phyloP scores from a whole-genome alignment of 2,113 vertebrate species.

The Epinephelus lanceolatus region DNA sequence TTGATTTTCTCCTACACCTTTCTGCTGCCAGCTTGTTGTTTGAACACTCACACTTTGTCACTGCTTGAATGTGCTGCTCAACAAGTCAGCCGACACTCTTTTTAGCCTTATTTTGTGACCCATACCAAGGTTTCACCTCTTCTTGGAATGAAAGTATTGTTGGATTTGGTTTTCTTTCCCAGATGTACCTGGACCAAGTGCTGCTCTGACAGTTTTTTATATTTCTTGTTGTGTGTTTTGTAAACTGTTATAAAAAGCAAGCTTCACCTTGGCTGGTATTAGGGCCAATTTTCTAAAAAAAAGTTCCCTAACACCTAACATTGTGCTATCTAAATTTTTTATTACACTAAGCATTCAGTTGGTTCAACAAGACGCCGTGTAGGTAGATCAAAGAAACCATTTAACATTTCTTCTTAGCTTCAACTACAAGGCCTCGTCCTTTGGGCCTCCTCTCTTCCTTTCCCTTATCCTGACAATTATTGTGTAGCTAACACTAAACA shows the following conservation, averaged over 20 bases:
- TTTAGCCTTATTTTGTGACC: background rate
- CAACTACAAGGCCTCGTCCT: slow-evolving; percentile 36
- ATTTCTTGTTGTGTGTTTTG: background rate
- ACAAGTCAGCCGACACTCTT: background rate
- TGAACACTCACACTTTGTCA: background rate
- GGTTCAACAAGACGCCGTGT: slow-evolving; percentile 26
- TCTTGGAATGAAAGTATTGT: background rate
- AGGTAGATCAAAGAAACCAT: slow-evolving; percentile 56
- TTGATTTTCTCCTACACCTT: background rate
- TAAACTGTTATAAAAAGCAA: slow-evolving; percentile 5
- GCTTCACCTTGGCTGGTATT: background rate
- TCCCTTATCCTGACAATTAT: slow-evolving; percentile 63
- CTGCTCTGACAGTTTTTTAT: background rate
- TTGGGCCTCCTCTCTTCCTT: slow-evolving; percentile 46
- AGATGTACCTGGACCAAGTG: background rate
- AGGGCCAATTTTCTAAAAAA: background rate
- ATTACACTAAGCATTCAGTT: slow-evolving; percentile 18
- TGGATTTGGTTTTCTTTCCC: background rate
- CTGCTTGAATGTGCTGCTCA: background rate
- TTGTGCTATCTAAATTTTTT: background rate
- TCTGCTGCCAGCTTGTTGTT: background rate
- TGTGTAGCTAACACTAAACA: slow-evolving; percentile 70
- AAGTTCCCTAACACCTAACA: background rate
- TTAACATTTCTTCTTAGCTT: slow-evolving; percentile 47
- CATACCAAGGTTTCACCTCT: background rate